Evolutionary conservation across 2,113 vertebrate genomes (phyloP), one percentile per base, ranked within the genome.

Genomic region (Acrocephalus kingi): DNA sequence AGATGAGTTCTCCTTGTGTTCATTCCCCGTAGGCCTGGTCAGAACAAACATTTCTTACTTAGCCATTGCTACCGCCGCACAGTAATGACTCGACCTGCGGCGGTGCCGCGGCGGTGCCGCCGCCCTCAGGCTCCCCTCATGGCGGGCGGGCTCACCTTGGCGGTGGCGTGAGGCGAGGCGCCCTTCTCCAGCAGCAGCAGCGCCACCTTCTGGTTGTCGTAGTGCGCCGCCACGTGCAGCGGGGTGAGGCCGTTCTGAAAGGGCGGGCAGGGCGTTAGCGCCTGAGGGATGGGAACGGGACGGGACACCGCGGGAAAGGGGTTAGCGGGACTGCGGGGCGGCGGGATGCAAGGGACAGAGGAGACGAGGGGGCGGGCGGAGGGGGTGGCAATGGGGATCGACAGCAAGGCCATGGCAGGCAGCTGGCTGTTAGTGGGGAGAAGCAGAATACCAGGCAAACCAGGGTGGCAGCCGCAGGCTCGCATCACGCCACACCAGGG

Each of bases 181-280:
- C 99, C 99, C 98, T 99, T 99, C 97, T 99, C 99, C 98, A 99
- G 97, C 91, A 99, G 97, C 97, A 99, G 93, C 96, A 99, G 98
- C 59, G 99, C 99, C 98, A 99, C 99, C 98, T 99, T 99, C 98
- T 99, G 99, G 98, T 99, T 99, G 98, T 99, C 99, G 91, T 99
- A 99, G 90, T 99, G 99, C 74, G 99, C 98, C 91, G 99, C 99
- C 77, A 99, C 99, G 92, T 99, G 99, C 90, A 99, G 99, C 10
- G 99, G 99, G 45, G 99, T 99, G 95, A 99, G 99, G 96, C 99
- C 99, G 22, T 99, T 99, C 99, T 99, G 99, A 51, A 97, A 96
- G 95, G 97, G 97, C 6, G 97, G 76, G 7, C 3, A 58, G 15
- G 61, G 77, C 75, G 77, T 97, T 93, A 95, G 83, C 3, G 71